phyloP scores from a whole-genome alignment of 1,140 invertebrate genomes.

The Littorina saxatilis region DNA sequence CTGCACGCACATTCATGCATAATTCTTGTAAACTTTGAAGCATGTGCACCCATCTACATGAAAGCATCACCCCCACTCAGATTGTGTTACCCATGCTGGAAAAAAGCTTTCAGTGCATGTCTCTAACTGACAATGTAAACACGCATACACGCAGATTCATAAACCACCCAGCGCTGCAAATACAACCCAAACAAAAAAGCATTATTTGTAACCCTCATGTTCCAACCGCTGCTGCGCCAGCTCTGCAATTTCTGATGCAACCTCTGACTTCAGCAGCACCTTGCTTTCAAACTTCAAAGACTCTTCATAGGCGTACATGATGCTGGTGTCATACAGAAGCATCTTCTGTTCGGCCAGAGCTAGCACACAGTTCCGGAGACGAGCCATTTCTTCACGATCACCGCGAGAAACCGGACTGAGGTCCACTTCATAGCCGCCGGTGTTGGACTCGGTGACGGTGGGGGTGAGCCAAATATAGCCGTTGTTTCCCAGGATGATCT shows the following conservation, averaged over 20 bases:
- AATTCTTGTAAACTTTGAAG: no score
- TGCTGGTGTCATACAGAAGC: slow-evolving; percentile 93
- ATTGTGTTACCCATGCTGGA: no score
- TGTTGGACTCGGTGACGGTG: slow-evolving; percentile 80
- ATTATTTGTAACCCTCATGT: slow-evolving; percentile 55
- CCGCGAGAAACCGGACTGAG: slow-evolving; percentile 79
- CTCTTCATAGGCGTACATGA: slow-evolving; percentile 93
- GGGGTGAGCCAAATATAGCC: slow-evolving; percentile 97
- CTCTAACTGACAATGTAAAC: no score
- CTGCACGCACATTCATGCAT: no score
- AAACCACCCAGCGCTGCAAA: background rate
- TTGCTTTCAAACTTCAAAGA: slow-evolving; percentile 87
- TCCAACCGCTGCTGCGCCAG: slow-evolving; percentile 66
- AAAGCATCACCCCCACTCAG: no score
- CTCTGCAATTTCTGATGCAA: slow-evolving; percentile 84
- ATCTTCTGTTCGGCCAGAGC: slow-evolving; percentile 90
- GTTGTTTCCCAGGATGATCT: slow-evolving; percentile 96
- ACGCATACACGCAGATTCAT: slow-evolving; percentile 4
- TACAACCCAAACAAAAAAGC: background rate
- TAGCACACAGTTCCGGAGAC: slow-evolving; percentile 92
- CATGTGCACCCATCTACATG: no score
- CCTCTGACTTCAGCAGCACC: slow-evolving; percentile 88
- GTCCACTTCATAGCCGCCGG: slow-evolving; percentile 82
- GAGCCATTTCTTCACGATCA: slow-evolving; percentile 89
- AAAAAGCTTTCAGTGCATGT: no score